Base-by-base conservation (phyloP, 2,797 vertebrate genomes). In the Tapera naevia region DNA sequence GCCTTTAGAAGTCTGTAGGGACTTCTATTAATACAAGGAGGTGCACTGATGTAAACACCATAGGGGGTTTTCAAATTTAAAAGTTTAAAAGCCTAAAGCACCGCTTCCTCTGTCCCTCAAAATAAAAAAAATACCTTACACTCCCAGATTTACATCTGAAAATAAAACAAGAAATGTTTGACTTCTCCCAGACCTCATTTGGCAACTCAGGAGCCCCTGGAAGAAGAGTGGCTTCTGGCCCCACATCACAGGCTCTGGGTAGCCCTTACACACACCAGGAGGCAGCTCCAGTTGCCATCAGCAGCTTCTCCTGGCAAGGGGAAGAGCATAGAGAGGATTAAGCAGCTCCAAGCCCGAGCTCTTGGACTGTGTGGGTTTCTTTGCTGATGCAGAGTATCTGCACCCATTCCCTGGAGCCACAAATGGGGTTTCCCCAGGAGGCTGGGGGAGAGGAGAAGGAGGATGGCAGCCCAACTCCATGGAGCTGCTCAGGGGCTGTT, bases 191-290 rank as follows among this genome's bases (percentile, higher is more conserved):
- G 35, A 53, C n/a, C n/a, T 70, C 64, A 70, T 17, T 53, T 18
- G 51, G n/a, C 35, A 45, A 18, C 48, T 43, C 65, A 32, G 27
- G 45, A 80, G 60, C 14, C 61, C 8, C 25, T 25, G 70, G 24
- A 43, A 13, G 37, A 53, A 89, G 48, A 37, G 27, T 11, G 35
- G 48, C 17, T 73, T 33, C 86, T 78, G 54, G 9, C 60, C 80
- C 48, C 54, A 60, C 1, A 2, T 2, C 1, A 2, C 56, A 41
- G 17, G 5, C 6, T 23, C 22, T 10, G 18, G 25, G 65, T 6
- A 67, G 35, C 25, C 58, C 67, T 56, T 17, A 1, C 6, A 8
- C 48, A 11, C 51, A 32, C 11, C 71, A 61, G 41, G 22, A 82
- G 16, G 53, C 51, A 86, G 57, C 75, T 83, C 72, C 86, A 92